phyloP scores from a whole-genome alignment of 2,113 vertebrate species.

The Neogale vison region DNA sequence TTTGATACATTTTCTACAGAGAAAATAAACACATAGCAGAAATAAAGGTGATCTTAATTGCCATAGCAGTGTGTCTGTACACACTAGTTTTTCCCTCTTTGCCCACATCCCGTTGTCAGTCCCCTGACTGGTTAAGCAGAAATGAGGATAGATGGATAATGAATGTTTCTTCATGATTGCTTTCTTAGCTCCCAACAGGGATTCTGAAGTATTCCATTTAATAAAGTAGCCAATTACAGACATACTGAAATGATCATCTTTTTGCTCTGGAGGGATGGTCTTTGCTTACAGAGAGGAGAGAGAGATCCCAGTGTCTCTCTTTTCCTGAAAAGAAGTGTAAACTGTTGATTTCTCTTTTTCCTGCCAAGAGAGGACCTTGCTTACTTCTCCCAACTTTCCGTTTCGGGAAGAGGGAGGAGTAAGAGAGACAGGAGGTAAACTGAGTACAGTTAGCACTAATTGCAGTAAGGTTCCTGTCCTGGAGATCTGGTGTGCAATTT shows the following conservation, averaged over 20 bases:
- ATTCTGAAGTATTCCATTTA: conserved; percentile 30
- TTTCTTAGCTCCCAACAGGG: background rate
- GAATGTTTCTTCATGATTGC: background rate
- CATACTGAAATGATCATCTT: background rate
- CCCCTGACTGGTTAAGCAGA: background rate
- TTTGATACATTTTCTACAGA: background rate
- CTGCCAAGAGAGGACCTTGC: background rate
- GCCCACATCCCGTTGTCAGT: background rate
- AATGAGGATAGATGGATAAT: background rate
- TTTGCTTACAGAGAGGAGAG: background rate
- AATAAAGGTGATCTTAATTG: conserved; percentile 1
- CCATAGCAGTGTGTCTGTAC: background rate
- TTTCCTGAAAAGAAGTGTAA: background rate
- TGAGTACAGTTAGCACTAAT: background rate
- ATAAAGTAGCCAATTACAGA: background rate
- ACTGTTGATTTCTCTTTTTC: background rate
- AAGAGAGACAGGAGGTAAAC: background rate
- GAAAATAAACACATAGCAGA: background rate
- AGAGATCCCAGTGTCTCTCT: background rate
- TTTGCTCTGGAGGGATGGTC: background rate
- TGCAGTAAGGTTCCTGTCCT: background rate
- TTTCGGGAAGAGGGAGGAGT: background rate
- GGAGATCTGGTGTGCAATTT: background rate
- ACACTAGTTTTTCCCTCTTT: background rate
- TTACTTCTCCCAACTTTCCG: background rate